These are phyloP conservation scores for Elysia chlorotica DNA, from an alignment of 1,140 invertebrate genomes.

Conservation along the genomic window DNA sequence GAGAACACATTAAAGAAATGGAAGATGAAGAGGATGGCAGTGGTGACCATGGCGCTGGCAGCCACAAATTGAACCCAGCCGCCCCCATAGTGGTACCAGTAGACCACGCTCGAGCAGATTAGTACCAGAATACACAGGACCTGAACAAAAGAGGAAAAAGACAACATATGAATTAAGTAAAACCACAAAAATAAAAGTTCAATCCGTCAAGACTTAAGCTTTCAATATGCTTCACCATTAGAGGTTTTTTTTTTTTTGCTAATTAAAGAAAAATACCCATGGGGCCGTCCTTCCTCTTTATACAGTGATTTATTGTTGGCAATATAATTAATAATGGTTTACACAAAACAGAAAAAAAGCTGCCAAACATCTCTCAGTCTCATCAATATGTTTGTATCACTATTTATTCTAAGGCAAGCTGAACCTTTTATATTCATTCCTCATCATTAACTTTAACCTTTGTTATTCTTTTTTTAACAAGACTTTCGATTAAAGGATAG, in stretches of 20 bases:
- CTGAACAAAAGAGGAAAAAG: slow-evolving; percentile 61
- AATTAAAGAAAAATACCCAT: background rate
- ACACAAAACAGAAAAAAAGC: too few relatives aligned
- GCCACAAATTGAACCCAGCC: slow-evolving; percentile 81
- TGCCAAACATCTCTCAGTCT: too few relatives aligned
- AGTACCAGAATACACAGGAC: slow-evolving; percentile 78
- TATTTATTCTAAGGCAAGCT: too few relatives aligned
- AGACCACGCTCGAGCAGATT: slow-evolving; percentile 73
- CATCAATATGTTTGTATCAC: too few relatives aligned
- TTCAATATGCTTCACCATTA: too few relatives aligned
- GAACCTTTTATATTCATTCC: too few relatives aligned
- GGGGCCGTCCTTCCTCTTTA: background rate
- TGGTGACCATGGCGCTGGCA: slow-evolving; percentile 85
- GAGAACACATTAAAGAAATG: slow-evolving; percentile 86
- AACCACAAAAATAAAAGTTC: background rate
- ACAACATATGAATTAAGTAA: background rate
- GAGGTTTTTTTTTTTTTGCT: too few relatives aligned
- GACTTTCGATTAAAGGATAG: too few relatives aligned
- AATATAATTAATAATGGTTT: background rate
- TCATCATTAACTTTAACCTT: too few relatives aligned
- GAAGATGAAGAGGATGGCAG: slow-evolving; percentile 77
- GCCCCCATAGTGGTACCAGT: slow-evolving; percentile 34
- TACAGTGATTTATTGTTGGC: background rate
- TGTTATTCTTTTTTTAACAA: too few relatives aligned
- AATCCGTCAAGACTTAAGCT: background rate